Evolutionary conservation across 2,113 vertebrate species (phyloP).

Genomic region (Haliaeetus leucogaster): DNA sequence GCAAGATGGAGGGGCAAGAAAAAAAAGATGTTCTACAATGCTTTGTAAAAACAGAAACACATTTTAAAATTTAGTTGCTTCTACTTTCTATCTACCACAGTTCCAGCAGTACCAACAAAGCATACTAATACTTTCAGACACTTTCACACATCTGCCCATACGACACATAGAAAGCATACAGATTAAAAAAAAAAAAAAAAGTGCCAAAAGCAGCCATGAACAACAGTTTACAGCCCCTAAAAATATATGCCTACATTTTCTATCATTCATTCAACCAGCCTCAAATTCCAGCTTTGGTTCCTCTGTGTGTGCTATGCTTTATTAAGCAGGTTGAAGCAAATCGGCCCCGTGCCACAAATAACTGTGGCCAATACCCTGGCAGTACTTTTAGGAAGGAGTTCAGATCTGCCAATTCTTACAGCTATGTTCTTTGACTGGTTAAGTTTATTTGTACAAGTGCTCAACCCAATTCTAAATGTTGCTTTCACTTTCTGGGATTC

Average conservation of each 20-base stretch:
- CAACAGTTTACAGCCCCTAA: neutral
- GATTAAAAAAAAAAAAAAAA: neutral
- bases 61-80: neutral
- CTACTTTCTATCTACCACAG: neutral
- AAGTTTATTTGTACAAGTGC: neutral
- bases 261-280: slow-evolving; percentile 1
- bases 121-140: neutral
- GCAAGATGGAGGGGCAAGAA: neutral
- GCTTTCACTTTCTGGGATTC: neutral
- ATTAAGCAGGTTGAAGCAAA: slow-evolving; percentile 27
- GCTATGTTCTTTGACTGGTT: neutral
- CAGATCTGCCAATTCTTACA: slow-evolving; percentile 14
- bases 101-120: neutral
- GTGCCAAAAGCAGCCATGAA: neutral
- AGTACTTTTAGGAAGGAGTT: neutral
- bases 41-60: neutral
- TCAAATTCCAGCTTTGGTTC: neutral
- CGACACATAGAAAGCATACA: fast-evolving
- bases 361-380: neutral
- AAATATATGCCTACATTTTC: neutral
- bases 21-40: neutral
- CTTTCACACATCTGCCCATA: neutral
- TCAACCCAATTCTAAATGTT: neutral
- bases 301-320: neutral
- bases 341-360: neutral